A percentile compares a stretch with the other conserved stretches of the same genome.
Evolutionary conservation across 2,113 vertebrate species (phyloP).

Genomic region (Rutilus rutilus): DNA sequence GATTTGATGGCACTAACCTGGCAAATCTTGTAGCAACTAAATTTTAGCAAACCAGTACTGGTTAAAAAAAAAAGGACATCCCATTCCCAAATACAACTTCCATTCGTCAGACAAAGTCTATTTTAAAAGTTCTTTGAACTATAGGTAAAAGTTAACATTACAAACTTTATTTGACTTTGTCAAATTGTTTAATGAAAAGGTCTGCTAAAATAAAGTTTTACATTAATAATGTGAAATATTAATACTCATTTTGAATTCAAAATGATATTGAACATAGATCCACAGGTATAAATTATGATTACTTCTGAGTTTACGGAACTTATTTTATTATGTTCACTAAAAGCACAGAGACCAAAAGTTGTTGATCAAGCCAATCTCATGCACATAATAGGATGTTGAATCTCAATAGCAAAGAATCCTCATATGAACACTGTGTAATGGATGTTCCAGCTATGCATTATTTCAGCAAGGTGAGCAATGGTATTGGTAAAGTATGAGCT

Average conservation of each 20-base stretch:
- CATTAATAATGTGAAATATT: neutral
- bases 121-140: too few relatives aligned
- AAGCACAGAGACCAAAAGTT: too few relatives aligned
- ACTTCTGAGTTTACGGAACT: neutral
- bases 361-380: neutral
- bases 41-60: neutral
- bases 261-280: neutral
- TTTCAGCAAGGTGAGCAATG: constrained; percentile 10
- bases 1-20: neutral
- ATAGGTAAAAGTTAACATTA: too few relatives aligned
- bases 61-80: neutral
- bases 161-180: too few relatives aligned
- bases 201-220: neutral
- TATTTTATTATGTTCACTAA: too few relatives aligned
- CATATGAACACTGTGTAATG: constrained; percentile 28
- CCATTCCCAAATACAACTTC: neutral
- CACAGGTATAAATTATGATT: neutral
- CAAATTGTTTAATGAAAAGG: neutral
- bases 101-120: too few relatives aligned
- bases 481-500: constrained; percentile 13
- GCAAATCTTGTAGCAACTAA: neutral
- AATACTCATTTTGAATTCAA: neutral
- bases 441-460: constrained; percentile 35
- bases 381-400: neutral
- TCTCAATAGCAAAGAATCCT: neutral